Evolutionary conservation across 1,140 invertebrate genomes (phyloP).

Genomic region (Brachionus asplanchnoidis): DNA sequence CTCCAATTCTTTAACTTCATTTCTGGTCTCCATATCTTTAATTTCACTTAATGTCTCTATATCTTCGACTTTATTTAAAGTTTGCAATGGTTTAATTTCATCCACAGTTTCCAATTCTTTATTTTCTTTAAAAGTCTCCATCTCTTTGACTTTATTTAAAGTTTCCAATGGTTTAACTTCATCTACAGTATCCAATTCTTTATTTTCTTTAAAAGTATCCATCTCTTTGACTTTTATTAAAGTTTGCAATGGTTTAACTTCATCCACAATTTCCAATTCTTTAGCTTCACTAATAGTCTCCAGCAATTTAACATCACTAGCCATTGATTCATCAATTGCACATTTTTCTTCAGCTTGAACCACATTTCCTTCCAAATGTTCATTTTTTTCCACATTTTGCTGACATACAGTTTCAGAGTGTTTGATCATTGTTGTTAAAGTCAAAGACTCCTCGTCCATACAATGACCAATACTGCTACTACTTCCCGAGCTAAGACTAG

Average conservation of each 20-base stretch:
- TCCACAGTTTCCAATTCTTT: neutral
- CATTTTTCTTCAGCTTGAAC: no score
- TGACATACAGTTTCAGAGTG: neutral
- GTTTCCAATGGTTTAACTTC: neutral
- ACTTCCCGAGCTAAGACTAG: slow-evolving; percentile 20
- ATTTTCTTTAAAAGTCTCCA: neutral
- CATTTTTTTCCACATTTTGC: neutral
- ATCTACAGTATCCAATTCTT: neutral
- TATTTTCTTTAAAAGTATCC: no score
- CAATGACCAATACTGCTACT: slow-evolving; percentile 23
- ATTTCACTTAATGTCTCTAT: neutral
- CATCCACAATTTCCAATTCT: no score
- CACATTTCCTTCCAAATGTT: neutral
- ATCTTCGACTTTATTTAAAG: neutral
- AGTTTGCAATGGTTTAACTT: no score
- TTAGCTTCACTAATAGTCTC: neutral
- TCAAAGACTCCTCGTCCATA: slow-evolving; percentile 1
- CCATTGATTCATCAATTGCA: neutral
- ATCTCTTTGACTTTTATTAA: neutral
- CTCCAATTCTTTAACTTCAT: neutral
- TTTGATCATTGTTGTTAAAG: neutral
- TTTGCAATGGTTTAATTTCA: neutral
- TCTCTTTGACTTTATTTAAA: neutral
- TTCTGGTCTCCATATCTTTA: no score
- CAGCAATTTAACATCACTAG: neutral